Evolutionary conservation across 2,888 invertebrate species (phyloP).

Genomic region (Tryphoninae sp.): DNA sequence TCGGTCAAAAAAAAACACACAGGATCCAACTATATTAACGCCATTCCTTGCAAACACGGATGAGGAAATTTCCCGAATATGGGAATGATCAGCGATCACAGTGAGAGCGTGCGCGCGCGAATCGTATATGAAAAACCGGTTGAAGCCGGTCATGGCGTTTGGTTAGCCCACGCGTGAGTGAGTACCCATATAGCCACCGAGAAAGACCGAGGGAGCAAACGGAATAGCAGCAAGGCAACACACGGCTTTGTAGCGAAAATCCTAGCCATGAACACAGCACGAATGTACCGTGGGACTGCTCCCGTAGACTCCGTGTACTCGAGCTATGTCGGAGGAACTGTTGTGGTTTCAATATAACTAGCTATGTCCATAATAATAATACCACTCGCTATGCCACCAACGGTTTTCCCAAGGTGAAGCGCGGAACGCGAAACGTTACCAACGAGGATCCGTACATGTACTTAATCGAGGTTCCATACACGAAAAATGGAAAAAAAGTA

Average conservation of each 20-base stretch:
- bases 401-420: slow-evolving; percentile 39
- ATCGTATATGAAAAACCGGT: slow-evolving; percentile 70
- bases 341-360: background rate
- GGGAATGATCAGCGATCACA: slow-evolving; percentile 64
- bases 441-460: slow-evolving; percentile 11
- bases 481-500: background rate
- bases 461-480: slow-evolving; percentile 12
- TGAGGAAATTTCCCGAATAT: slow-evolving; percentile 71
- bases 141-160: slow-evolving; percentile 68
- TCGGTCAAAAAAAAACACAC: slow-evolving; percentile 15
- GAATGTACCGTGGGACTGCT: slow-evolving; percentile 37
- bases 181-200: slow-evolving; percentile 39
- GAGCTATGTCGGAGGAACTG: background rate
- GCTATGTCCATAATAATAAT: slow-evolving; percentile 14
- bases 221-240: slow-evolving; percentile 18
- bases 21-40: background rate
- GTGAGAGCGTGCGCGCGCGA: slow-evolving; percentile 46
- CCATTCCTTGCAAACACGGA: slow-evolving; percentile 31
- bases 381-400: slow-evolving; percentile 27
- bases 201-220: background rate
- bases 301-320: background rate
- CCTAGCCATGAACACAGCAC: background rate
- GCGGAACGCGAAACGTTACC: slow-evolving; percentile 20
- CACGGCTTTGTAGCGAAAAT: background rate
- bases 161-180: slow-evolving; percentile 67